Conservation (phyloP, 1,140 invertebrate genomes). For the Eriosoma lanigerum region DNA sequence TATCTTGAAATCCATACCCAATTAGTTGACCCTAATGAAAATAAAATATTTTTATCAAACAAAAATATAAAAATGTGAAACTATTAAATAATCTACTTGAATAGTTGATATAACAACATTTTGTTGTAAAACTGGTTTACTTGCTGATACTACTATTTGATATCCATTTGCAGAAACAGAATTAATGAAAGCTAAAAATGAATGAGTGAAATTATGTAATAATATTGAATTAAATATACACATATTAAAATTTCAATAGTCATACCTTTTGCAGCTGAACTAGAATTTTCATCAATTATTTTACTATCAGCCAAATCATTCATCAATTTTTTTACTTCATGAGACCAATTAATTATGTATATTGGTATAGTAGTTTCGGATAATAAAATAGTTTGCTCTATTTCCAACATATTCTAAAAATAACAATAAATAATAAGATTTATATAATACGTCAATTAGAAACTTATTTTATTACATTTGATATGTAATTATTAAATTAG, state of each 20-base stretch:
- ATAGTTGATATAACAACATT: constrained; percentile 80
- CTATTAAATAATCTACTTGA: constrained; percentile 58
- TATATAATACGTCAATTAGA: too few species aligned
- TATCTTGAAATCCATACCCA: constrained; percentile 76
- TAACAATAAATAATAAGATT: too few species aligned
- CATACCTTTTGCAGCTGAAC: constrained; percentile 68
- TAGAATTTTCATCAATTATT: constrained; percentile 62
- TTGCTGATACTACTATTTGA: constrained; percentile 76
- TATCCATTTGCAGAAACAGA: constrained; percentile 91
- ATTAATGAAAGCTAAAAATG: constrained; percentile 70
- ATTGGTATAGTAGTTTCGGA: constrained; percentile 84
- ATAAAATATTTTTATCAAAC: constrained; percentile 27
- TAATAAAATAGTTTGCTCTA: constrained; percentile 81
- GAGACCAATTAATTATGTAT: constrained; percentile 80
- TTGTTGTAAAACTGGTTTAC: constrained; percentile 69
- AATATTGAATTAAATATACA: constrained; percentile 12
- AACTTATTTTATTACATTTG: too few species aligned
- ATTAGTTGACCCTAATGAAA: constrained; percentile 79
- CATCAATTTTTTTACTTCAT: constrained; percentile 74
- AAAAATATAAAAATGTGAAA: background rate
- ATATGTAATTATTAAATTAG: too few species aligned
- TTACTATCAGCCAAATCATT: constrained; percentile 68
- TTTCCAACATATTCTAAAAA: constrained; percentile 70
- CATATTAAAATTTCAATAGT: constrained; percentile 1
- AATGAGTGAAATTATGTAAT: background rate